Conservation (phyloP, 2,113 vertebrate genomes). For the Anseranas semipalmata region DNA sequence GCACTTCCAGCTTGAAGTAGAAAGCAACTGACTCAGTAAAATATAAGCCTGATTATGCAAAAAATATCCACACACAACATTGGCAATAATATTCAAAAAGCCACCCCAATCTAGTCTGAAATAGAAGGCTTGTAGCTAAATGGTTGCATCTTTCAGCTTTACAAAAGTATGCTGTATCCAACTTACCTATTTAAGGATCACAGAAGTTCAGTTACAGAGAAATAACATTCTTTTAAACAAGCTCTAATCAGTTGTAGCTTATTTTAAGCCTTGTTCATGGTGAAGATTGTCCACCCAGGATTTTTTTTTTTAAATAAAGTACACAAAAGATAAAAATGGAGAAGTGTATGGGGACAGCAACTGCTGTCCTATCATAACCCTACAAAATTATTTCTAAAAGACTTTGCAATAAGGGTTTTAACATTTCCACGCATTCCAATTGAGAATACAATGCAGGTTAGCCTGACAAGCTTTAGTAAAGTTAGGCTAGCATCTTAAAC, state of each 20-base stretch:
- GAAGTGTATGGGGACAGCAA: neutral
- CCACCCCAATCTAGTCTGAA: neutral
- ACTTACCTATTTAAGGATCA: neutral
- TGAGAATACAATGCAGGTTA: neutral
- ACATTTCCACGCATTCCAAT: neutral
- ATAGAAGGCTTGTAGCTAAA: neutral
- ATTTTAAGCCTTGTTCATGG: neutral
- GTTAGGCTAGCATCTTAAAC: neutral
- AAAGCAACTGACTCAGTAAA: neutral
- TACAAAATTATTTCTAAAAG: fast-evolving
- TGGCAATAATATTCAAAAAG: neutral
- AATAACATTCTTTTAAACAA: neutral
- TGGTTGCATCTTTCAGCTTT: neutral
- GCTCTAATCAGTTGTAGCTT: neutral
- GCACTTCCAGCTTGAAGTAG: neutral
- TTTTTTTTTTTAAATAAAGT: neutral
- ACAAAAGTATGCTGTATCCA: neutral
- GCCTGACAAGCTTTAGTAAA: neutral
- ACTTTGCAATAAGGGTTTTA: neutral
- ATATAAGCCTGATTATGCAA: neutral
- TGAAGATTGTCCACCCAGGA: neutral
- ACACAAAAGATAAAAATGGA: neutral
- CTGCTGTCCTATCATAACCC: neutral
- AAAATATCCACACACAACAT: neutral
- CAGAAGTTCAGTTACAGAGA: neutral